Conservation (phyloP, 2,113 vertebrate species). For the Fukomys damarensis region DNA sequence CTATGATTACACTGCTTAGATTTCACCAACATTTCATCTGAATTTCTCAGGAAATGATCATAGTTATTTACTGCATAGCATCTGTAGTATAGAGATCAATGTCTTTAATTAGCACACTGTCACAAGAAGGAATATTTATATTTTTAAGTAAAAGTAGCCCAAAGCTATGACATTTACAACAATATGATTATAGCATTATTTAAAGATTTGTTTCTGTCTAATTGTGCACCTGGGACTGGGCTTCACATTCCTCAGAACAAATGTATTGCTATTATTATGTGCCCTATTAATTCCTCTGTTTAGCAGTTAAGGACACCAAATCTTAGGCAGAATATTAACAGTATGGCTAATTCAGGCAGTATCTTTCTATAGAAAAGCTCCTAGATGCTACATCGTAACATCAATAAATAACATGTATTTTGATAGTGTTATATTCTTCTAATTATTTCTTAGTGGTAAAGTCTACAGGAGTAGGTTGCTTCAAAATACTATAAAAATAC, state of each 20-base stretch:
- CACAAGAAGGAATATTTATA: not conserved
- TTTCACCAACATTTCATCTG: constrained; percentile 57
- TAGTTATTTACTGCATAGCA: constrained; percentile 15
- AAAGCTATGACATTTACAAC: not conserved
- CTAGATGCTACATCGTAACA: not conserved
- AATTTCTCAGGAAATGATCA: constrained; percentile 57
- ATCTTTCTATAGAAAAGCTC: not conserved
- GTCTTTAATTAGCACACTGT: constrained; percentile 50
- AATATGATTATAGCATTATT: not conserved
- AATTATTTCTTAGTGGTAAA: constrained; percentile 15
- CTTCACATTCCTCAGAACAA: not conserved
- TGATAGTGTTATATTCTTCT: not conserved
- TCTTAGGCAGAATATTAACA: not conserved
- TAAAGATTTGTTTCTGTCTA: not conserved
- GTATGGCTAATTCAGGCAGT: not conserved
- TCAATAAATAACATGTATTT: not conserved
- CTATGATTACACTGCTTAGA: constrained; percentile 21
- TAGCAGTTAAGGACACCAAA: not conserved
- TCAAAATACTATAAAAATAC: not conserved
- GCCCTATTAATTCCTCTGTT: not conserved
- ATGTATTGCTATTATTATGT: not conserved
- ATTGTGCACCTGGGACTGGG: not conserved
- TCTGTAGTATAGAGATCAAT: constrained; percentile 58
- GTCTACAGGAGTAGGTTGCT: constrained; percentile 8
- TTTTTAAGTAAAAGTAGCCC: constrained; percentile 40